Evolutionary conservation across 2,888 invertebrate species (phyloP), one percentile per base, ranked within the genome.

Genomic region (Dicycla oo): DNA sequence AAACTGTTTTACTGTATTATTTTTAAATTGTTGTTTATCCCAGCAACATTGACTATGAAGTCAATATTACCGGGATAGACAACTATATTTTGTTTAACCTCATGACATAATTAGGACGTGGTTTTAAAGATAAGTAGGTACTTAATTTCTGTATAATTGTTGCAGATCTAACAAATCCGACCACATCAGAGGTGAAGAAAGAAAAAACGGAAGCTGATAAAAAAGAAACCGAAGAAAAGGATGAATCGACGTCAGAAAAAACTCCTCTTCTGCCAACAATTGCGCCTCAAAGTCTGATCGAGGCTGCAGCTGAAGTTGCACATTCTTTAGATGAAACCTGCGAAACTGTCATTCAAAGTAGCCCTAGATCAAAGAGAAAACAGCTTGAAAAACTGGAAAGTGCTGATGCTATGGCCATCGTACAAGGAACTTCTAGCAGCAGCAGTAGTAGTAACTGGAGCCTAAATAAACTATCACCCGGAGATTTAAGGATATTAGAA

Each of bases 291-390:
- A 96, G 92, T 79, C 91, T 97, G 23, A 90, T 97, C 62, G 97
- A 97, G 89, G 97, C 97, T 2, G 97, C 96, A 0, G 97, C 97
- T 1, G 97, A 97, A 61, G 97, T 97, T 0, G 97, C 97, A 1
- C 97, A 96, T 83, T 97, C 97, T 2, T 88, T 97, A 60, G 97
- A 98, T 85, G 97, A 97, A 87, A 97, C 97, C 1, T 97, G 97
- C 30, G 97, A 97, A 88, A 96, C 97, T 47, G 97, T 97, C 0
- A 97, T 97, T 70, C 97, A 97, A 89, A 96, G 96, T 23, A 97
- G 97, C 86, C 97, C 97, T 43, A 91, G 96, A 79, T 93, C 96
- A 1, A 96, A 96, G 84, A 89, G 96, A 78, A 95, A 93, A 88
- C 94, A 96, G 57, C 87, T 96, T 2, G 96, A 96, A 75, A 94